Conservation (phyloP, 2,888 invertebrate species). For the Lobophora halterata region DNA sequence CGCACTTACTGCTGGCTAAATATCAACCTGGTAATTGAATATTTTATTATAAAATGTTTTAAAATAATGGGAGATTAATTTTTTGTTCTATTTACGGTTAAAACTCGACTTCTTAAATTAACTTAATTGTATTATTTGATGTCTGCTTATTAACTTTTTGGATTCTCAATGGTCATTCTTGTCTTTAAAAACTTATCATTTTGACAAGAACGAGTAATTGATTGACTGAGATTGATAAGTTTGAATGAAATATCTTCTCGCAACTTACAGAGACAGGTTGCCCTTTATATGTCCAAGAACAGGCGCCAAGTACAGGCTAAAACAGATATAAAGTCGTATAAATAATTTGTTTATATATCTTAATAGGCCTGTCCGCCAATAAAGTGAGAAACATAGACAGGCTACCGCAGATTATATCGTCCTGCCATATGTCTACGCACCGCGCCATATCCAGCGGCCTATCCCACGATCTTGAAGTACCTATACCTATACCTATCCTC, state of each 20-base stretch:
- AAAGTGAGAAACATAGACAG: constrained; percentile 54
- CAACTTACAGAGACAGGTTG: too few species aligned
- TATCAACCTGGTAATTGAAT: constrained; percentile 30
- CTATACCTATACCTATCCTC: constrained; percentile 55
- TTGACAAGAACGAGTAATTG: too few species aligned
- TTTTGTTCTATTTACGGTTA: background rate
- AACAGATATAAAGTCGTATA: constrained; percentile 7
- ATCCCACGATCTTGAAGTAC: constrained; percentile 62
- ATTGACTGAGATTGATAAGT: too few species aligned
- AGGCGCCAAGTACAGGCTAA: constrained; percentile 5
- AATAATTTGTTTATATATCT: constrained; percentile 36
- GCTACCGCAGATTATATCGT: constrained; percentile 55
- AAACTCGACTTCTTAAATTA: background rate
- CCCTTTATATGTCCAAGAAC: too few species aligned
- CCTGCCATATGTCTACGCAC: constrained; percentile 56
- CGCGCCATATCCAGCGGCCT: constrained; percentile 62
- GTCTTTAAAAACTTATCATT: too few species aligned
- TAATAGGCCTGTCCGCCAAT: constrained; percentile 43
- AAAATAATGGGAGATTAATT: background rate
- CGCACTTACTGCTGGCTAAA: constrained; percentile 34
- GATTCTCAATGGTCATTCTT: too few species aligned
- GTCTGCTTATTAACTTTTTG: too few species aligned
- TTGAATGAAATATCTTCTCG: too few species aligned
- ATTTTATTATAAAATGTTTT: constrained; percentile 20
- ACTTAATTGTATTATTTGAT: too few species aligned